These are phyloP conservation scores for Orientallactaga sibirica DNA, from an alignment of 2,797 vertebrate genomes.

Conservation along the genomic window DNA sequence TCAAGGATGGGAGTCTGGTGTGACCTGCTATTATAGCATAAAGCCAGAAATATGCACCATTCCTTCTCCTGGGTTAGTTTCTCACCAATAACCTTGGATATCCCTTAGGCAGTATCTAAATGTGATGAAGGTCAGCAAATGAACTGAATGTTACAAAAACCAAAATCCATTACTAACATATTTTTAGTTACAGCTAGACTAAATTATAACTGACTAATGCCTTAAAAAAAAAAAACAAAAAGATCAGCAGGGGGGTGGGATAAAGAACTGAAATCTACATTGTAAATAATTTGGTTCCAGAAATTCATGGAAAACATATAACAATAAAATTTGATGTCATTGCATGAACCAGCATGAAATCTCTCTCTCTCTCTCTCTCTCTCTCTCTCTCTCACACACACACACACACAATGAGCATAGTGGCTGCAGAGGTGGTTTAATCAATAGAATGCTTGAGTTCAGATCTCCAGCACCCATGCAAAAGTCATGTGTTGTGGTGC, in stretches of 20 bases:
- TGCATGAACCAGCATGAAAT: conserved; percentile 19
- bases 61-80: background rate
- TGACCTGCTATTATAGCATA: background rate
- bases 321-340: conserved; percentile 27
- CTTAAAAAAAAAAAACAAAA: conserved; percentile 28
- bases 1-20: background rate
- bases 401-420: no score
- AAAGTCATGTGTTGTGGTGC: no score
- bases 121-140: conserved; percentile 47
- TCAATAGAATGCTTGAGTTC: no score
- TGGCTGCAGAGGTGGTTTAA: no score
- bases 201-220: conserved; percentile 42
- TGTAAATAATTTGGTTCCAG: conserved; percentile 43
- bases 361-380: no score
- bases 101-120: conserved; percentile 26
- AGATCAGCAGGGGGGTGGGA: background rate
- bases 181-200: conserved; percentile 59
- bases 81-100: background rate
- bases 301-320: conserved; percentile 55
- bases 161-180: conserved; percentile 20
- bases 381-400: no score
- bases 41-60: background rate
- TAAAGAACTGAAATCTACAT: conserved; percentile 49
- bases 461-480: no score
- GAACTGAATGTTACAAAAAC: conserved; percentile 19